Evolutionary conservation across 2,113 vertebrate genomes (phyloP).

Genomic region (Siniperca chuatsi): DNA sequence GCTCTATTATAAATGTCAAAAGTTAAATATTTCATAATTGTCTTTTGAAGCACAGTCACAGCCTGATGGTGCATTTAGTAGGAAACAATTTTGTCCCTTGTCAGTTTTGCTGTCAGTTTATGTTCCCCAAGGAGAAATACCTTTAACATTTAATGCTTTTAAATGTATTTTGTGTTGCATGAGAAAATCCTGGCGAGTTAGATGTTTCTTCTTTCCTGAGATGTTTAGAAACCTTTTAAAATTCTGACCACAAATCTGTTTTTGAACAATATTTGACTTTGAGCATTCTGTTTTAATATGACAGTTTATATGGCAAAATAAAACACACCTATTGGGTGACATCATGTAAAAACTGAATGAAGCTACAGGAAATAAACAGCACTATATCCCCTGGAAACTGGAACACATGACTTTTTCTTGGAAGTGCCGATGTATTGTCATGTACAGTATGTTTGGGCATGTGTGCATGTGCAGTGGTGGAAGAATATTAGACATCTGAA

Average conservation of each 20-base stretch:
- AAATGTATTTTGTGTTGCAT: background rate
- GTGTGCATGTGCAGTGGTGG: background rate
- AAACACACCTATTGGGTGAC: background rate
- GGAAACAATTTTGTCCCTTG: constrained; percentile 11
- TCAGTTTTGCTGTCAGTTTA: background rate
- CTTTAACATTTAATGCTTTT: background rate
- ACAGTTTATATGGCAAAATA: too few relatives aligned
- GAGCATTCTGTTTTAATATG: background rate
- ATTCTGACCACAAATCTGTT: background rate
- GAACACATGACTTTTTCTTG: background rate
- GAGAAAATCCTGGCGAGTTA: background rate
- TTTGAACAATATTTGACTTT: background rate
- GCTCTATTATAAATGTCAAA: constrained; percentile 42
- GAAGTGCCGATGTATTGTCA: background rate
- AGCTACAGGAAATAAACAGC: constrained; percentile 3
- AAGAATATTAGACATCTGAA: background rate
- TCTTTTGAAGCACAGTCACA: background rate
- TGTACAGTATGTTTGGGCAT: background rate
- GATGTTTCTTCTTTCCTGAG: background rate
- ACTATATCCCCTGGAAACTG: background rate
- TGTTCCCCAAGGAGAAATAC: background rate
- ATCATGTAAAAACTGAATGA: background rate
- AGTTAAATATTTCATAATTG: constrained; percentile 9
- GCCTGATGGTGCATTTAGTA: constrained; percentile 10
- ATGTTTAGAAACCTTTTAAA: background rate